Evolutionary conservation across 2,888 invertebrate genomes (phyloP), one percentile per base, ranked within the genome.

Genomic region (Notocelia uddmanniana): DNA sequence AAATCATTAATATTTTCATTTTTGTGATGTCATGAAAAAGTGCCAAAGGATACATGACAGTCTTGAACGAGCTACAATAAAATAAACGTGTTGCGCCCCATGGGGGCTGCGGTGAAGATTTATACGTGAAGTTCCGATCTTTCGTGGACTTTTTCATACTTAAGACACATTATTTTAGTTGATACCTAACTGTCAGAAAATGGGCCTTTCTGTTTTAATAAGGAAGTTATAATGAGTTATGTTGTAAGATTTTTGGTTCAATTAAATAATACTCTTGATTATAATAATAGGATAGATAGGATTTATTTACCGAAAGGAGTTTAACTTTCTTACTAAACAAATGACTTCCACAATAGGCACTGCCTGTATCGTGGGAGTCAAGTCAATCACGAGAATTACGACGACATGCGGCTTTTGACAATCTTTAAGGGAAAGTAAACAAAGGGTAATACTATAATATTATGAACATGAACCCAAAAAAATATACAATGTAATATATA

Each of bases 101-200:
- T n/a, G 57, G 48, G 70, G 58, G n/a, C 63, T 19, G 34, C 19
- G 18, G 19, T 6, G 52, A 37, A 70, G 70, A 70, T 64, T 64
- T 70, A 70, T 64, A 66, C 19, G 11, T 5, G 41, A 70, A 70
- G 50, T 64, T 70, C 21, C 45, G 63, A 64, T 23, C 55, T 34
- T 70, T 21, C 19, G 15, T 18, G 34, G 26, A 64, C 48, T 63
- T 58, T 18, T 26, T n/a, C n/a, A n/a, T n/a, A n/a, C n/a, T 37
- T 55, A 64, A 59, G 55, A 64, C 41, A 52, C 64, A 50, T 69
- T 59, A 58, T 59, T 64, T 66, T 21, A 70, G 58, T n/a, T 45
- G 8, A 31, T n/a, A 41, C 41, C 19, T 64, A 69, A 70, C 37
- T 66, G 64, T 31, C 64, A 58, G 58, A 13, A 52, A 58, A 64